These are phyloP conservation scores for Pediacus dermestoides DNA, from an alignment of 2,888 invertebrate species.

Conservation along the genomic window DNA sequence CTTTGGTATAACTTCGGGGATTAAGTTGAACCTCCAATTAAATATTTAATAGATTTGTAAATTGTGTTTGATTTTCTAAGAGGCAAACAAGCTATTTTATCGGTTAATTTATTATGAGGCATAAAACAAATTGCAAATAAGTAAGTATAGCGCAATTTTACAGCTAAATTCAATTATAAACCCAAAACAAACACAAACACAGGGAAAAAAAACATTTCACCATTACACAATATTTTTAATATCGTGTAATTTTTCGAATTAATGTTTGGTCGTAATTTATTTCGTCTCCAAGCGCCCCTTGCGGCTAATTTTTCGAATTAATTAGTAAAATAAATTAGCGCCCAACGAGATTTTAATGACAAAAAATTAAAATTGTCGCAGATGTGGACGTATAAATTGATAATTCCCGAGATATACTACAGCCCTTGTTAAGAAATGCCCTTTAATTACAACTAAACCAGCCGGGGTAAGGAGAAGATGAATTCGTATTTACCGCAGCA, in stretches of 20 bases:
- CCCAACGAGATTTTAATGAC: constrained; percentile 48
- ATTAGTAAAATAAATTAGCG: constrained; percentile 47
- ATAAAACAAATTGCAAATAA: no score
- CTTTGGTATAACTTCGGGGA: constrained; percentile 24
- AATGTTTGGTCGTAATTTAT: constrained; percentile 4
- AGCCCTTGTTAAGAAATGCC: constrained; percentile 43
- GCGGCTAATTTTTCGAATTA: constrained; percentile 48
- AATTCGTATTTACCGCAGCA: constrained; percentile 41
- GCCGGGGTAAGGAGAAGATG: constrained; percentile 39
- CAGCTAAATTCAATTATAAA: no score
- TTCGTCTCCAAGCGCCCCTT: constrained; percentile 21
- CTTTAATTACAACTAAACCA: constrained; percentile 40
- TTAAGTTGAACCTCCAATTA: constrained; percentile 23
- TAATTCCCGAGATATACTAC: constrained; percentile 49
- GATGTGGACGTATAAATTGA: constrained; percentile 48
- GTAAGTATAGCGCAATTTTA: no score
- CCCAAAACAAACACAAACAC: no score
- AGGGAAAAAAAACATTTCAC: constrained; percentile 1
- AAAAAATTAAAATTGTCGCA: constrained; percentile 51
- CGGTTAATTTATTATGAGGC: no score
- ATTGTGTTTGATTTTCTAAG: constrained; percentile 22
- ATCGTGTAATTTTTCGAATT: constrained; percentile 7
- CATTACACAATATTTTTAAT: constrained; percentile 5
- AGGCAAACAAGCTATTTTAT: constrained; percentile 20
- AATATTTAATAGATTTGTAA: constrained; percentile 27